Evolutionary conservation across 2,888 invertebrate species (phyloP).

Genomic region (Euplagia quadripunctaria): DNA sequence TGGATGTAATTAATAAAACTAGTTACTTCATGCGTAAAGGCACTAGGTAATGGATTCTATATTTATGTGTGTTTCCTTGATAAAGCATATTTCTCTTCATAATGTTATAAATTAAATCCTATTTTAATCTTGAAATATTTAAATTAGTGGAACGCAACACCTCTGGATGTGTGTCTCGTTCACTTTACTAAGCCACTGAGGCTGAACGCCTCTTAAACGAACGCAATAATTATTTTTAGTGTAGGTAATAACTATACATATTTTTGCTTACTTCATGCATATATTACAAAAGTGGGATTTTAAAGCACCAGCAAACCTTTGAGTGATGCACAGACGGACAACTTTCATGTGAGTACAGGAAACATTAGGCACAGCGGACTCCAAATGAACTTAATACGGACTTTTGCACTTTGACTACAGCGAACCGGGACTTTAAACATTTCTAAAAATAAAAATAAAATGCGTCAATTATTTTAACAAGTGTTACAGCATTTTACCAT

Average conservation of each 20-base stretch:
- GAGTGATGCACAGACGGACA: no score
- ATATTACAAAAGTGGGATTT: no score
- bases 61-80: neutral
- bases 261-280: no score
- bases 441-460: no score
- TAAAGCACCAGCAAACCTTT: no score
- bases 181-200: neutral
- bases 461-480: no score
- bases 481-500: no score
- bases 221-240: neutral
- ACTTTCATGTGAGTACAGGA: no score
- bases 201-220: neutral
- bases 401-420: no score
- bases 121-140: neutral
- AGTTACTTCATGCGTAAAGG: constrained; percentile 3
- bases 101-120: neutral
- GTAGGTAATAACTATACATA: neutral
- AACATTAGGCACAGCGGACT: no score
- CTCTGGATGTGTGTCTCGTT: neutral
- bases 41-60: constrained; percentile 1
- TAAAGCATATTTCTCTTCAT: neutral
- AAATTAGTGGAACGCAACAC: neutral
- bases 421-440: no score
- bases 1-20: constrained; percentile 14
- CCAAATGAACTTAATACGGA: no score